Evolutionary conservation across 2,888 invertebrate species (phyloP).

Genomic region (Mechanitis messenoides): DNA sequence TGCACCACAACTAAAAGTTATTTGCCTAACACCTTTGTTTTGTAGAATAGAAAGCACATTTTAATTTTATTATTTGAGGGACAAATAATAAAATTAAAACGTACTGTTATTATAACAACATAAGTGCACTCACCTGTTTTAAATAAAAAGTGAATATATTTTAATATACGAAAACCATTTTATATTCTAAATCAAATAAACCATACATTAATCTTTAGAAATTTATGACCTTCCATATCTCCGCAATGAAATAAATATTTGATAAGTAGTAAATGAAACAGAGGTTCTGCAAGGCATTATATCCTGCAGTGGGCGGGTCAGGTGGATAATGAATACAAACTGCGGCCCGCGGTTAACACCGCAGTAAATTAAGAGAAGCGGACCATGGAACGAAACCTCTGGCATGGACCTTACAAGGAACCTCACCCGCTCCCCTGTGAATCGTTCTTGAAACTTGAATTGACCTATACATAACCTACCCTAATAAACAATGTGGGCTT

Average conservation of each 20-base stretch:
- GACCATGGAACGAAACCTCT: conserved; percentile 55
- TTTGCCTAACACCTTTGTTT: too few relatives aligned
- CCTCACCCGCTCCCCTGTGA: conserved; percentile 41
- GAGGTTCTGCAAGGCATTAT: conserved; percentile 58
- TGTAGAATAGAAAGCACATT: too few relatives aligned
- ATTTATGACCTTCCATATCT: conserved; percentile 23
- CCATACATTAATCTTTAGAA: conserved; percentile 8
- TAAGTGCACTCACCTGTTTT: too few relatives aligned
- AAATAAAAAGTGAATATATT: too few relatives aligned
- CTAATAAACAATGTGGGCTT: conserved; percentile 31
- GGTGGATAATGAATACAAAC: conserved; percentile 73
- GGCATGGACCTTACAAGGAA: conserved; percentile 33
- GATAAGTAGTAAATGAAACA: conserved; percentile 55
- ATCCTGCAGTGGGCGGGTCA: conserved; percentile 53
- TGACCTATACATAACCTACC: conserved; percentile 37
- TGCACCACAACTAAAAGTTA: too few relatives aligned
- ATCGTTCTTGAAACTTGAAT: conserved; percentile 44
- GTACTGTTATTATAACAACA: too few relatives aligned
- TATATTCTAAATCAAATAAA: not conserved
- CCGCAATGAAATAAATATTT: conserved; percentile 51
- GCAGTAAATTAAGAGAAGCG: conserved; percentile 65
- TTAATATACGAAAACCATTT: too few relatives aligned
- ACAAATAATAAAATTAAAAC: too few relatives aligned
- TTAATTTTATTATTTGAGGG: too few relatives aligned
- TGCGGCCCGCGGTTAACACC: conserved; percentile 65